Percentiles rank a stretch among this genome's conserved stretches.
Evolutionary conservation across 2,888 invertebrate genomes (phyloP).

Genomic region (Himalopsyche tibetana): DNA sequence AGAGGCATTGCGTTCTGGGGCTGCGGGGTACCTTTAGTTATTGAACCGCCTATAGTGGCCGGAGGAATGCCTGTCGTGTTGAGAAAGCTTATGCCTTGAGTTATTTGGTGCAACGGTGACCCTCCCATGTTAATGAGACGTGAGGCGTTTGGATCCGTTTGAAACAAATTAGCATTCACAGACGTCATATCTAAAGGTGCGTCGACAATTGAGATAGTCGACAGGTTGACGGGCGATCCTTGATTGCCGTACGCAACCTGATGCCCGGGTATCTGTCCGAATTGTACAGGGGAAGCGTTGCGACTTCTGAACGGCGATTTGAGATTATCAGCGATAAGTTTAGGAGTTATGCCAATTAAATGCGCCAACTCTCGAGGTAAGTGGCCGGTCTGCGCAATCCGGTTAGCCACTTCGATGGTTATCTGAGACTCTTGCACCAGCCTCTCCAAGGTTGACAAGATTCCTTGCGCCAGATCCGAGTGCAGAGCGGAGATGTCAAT

Average conservation of each 20-base stretch:
- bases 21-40: slow-evolving; percentile 84
- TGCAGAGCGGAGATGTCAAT: slow-evolving; percentile 70
- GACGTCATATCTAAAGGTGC: slow-evolving; percentile 67
- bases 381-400: slow-evolving; percentile 72
- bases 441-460: slow-evolving; percentile 72
- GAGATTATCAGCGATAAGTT: slow-evolving; percentile 68
- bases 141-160: slow-evolving; percentile 55
- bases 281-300: slow-evolving; percentile 69
- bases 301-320: slow-evolving; percentile 70
- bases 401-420: slow-evolving; percentile 71
- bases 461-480: slow-evolving; percentile 73
- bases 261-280: slow-evolving; percentile 64
- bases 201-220: slow-evolving; percentile 68
- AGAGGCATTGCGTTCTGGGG: slow-evolving; percentile 76
- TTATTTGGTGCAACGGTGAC: slow-evolving; percentile 82
- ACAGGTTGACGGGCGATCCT: slow-evolving; percentile 61
- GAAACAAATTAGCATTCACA: slow-evolving; percentile 59
- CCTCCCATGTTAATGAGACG: slow-evolving; percentile 58
- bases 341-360: slow-evolving; percentile 77
- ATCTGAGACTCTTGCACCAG: slow-evolving; percentile 73
- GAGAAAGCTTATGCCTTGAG: slow-evolving; percentile 83
- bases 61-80: slow-evolving; percentile 77
- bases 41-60: slow-evolving; percentile 79
- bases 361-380: slow-evolving; percentile 75
- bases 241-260: slow-evolving; percentile 69